Evolutionary conservation across 1,140 invertebrate genomes (phyloP), one percentile per base, ranked within the genome.

Genomic region (Onthophagus taurus): DNA sequence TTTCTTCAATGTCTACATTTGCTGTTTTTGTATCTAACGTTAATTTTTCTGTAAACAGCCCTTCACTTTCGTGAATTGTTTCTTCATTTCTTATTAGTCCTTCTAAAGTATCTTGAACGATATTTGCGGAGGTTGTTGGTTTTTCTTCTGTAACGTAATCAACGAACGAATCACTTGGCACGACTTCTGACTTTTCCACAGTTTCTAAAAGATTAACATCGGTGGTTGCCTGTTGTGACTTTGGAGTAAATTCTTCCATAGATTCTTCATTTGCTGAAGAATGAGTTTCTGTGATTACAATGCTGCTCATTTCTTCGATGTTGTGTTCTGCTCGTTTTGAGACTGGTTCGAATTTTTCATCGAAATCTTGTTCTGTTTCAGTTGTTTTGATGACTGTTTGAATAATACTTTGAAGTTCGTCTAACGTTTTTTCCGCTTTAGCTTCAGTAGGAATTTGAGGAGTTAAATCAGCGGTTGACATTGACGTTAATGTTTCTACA

Each of bases 221-320:
- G 8, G 55, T 42, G 4, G 54, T 54, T 8, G 68, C 66, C 34
- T 48, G 62, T 58, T 71, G 63, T 24, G 42, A 47, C 18, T 52
- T 42, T 1, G 61, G 42, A 38, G 63, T 39, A 23, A 52, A 21
- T 51, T 61, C 48, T 0, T 51, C 45, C 36, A 61, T 52, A 19
- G 42, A 46, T 24, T 48, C 54, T 54, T 70, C 65, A 48, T 63
- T 65, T 38, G 71, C 68, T 38, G 71, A 56, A 8, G 59, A 42
- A 12, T 66, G 35, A 1, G 72, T 60, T 54, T 76, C 59, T 41
- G 61, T 64, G 11, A 75, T 57, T 4, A 54, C 63, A 11, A 76
- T 34, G 41, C 67, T 61, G 24, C 60, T 64, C 14, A 55, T 54
- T 57, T 69, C 66, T 31, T 71, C 65, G 33, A 74, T 60, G 11